Percentiles rank a stretch among this genome's conserved stretches.
Evolutionary conservation across 2,797 vertebrate species (phyloP).

Genomic region (Mus minutoides): DNA sequence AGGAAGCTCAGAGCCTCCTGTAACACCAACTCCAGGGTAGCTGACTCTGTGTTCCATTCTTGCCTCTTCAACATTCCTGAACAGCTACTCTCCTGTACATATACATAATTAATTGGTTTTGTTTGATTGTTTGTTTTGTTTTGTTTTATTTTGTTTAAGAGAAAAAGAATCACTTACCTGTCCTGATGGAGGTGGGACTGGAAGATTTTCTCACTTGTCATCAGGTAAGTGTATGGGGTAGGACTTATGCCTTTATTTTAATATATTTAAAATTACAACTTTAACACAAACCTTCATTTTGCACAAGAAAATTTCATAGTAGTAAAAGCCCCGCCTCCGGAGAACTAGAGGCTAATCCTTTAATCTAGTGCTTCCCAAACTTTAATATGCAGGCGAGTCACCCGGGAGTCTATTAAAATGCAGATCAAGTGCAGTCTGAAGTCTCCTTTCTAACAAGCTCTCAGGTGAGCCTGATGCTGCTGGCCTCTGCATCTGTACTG

Average conservation of each 20-base stretch:
- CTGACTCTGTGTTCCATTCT: not conserved
- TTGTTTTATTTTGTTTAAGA: not conserved
- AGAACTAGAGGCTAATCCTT: not conserved
- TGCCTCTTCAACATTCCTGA: not conserved
- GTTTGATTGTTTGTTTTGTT: not conserved
- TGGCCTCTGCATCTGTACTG: not conserved
- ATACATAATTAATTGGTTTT: not conserved
- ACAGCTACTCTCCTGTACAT: not conserved
- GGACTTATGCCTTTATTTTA: constrained; percentile 31
- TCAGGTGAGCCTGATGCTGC: not conserved
- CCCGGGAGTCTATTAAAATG: not conserved
- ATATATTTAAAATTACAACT: not conserved
- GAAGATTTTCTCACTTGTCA: not conserved
- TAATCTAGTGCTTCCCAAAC: constrained; percentile 28
- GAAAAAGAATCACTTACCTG: not conserved
- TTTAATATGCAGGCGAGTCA: not conserved
- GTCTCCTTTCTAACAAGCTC: constrained; percentile 5
- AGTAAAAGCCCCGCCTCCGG: not conserved
- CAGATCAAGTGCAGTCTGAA: not conserved
- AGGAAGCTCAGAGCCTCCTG: not conserved
- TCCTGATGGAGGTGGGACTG: not conserved
- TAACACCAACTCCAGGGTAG: not conserved
- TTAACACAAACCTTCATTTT: constrained; percentile 4
- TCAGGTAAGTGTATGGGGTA: too few species aligned
- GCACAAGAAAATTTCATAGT: not conserved